Evolutionary conservation across 1,140 invertebrate genomes (phyloP), one percentile per base, ranked within the genome.

Genomic region (Micrasema longulum): DNA sequence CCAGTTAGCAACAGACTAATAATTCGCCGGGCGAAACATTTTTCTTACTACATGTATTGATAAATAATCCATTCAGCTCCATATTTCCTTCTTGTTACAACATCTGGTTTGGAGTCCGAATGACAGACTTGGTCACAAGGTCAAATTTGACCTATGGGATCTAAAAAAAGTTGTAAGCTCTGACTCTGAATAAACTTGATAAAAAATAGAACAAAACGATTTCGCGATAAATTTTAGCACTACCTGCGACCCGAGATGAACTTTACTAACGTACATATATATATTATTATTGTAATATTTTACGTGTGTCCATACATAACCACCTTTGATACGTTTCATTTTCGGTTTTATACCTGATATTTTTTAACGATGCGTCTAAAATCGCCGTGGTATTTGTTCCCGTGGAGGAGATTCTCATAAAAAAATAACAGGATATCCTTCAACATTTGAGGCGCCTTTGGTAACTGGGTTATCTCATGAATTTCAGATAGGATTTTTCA

Each of bases 401-500:
- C 10, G n/a, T 22, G 41, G 43, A n/a, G 41, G 7, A 48, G 18
- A 23, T 31, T 12, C 22, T 14, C 26, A 47, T 16, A 47, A 65
- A 41, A 60, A 62, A 65, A 41, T 16, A 31, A 47, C 62, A 48
- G 62, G 41, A 48, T 47, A 65, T 63, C 60, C 36, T 63, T n/a
- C n/a, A n/a, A n/a, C n/a, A n/a, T n/a, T n/a, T n/a, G 9, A 43
- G 35, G 36, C 41, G 35, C 35, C 60, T 22, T 45, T 41, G 16
- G 31, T 57, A 35, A 57, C 26, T 12, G 60, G 31, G 60, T 20
- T 43, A 63, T 63, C 60, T 38, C 23, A 14, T 35, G 53, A 35
- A 57, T 57, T 57, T 57, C 23, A 57, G 53, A 57, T 57, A 57
- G n/a, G 31, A 57, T 11, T n/a, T 63, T 63, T 63, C 57, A 43